Percentiles rank a stretch among this genome's conserved stretches.
Conservation (phyloP, 2,888 invertebrate species). For the Cheilosia pagana region DNA sequence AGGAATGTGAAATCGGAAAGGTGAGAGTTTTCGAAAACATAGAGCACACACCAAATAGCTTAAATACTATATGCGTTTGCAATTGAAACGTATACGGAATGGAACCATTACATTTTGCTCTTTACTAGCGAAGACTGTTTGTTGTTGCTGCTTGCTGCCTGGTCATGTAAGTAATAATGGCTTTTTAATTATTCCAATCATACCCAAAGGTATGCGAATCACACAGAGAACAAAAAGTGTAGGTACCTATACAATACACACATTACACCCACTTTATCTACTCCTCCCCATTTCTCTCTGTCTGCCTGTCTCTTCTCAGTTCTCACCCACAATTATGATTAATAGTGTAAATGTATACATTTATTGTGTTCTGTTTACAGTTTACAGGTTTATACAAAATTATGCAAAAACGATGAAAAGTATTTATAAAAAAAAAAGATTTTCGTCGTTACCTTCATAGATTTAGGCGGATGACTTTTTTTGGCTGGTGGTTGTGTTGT, state of each 20-base stretch:
- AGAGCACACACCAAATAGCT: no score
- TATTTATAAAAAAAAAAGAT: not conserved
- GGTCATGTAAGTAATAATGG: conserved; percentile 20
- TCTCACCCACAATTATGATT: conserved; percentile 20
- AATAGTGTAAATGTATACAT: conserved; percentile 22
- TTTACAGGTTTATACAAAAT: conserved; percentile 1
- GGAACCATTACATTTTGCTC: not conserved
- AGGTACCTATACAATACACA: no score
- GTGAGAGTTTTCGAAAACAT: no score
- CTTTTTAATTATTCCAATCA: conserved; percentile 51
- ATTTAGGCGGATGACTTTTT: not conserved
- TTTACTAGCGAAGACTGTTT: not conserved
- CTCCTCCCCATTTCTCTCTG: conserved; percentile 1
- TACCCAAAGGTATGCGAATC: conserved; percentile 50
- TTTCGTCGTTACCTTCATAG: not conserved
- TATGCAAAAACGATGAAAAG: not conserved
- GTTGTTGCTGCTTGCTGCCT: no score
- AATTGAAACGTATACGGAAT: no score
- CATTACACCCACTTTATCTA: conserved; percentile 36
- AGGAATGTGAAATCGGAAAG: no score
- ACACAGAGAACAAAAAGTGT: conserved; percentile 4
- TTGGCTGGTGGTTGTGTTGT: not conserved
- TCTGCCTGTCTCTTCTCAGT: not conserved
- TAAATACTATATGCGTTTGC: no score
- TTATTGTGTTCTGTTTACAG: conserved; percentile 10